Evolutionary conservation across 2,797 vertebrate species (phyloP), one percentile per base, ranked within the genome.

Genomic region (Cryptoblepharus egeriae): DNA sequence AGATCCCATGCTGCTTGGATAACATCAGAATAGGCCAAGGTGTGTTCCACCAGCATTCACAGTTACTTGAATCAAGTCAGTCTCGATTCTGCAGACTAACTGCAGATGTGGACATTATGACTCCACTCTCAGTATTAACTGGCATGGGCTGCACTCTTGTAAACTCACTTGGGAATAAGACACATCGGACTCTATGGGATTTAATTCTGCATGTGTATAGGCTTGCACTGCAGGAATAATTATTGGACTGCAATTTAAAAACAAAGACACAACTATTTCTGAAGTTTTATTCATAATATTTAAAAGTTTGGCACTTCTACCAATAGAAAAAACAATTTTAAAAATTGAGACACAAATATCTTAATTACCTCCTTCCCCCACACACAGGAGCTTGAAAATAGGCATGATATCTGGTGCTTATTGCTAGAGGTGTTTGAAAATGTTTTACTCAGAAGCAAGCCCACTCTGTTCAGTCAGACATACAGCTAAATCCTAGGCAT

Each of bases 211-310:
- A 52, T 18, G 18, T 15, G 18, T 2, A 52, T 52, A 52, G 15
- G 49, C 49, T 28, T 60, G 9, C 26, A 28, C 9, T 35, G 16
- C 16, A 49, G 18, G 9, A 10, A 4, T 30, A 57, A 20, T 70
- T 32, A 72, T 0, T 49, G 24, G 72, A 70, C 9, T 16, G 35
- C 42, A 10, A 20, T 8, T 80, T 64, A 79, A 68, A 67, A 82
- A 71, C 4, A 28, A 45, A 24, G 22, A n/a, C 11, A 86, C n/a
- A 3, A 74, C 0, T 15, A 80, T 85, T 42, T 57, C 73, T 70
- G 85, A 92, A 90, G 0, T 0, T 16, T 85, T 81, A 67, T 84
- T 93, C 88, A 89, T 83, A 84, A 86, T 63, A 78, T 82, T 89
- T 37, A 92, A 88, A 92, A 85, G 49, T 79, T 80, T 45, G 86